These are phyloP conservation scores for Acanthornis magna DNA, from an alignment of 2,797 vertebrate genomes.

Conservation along the genomic window DNA sequence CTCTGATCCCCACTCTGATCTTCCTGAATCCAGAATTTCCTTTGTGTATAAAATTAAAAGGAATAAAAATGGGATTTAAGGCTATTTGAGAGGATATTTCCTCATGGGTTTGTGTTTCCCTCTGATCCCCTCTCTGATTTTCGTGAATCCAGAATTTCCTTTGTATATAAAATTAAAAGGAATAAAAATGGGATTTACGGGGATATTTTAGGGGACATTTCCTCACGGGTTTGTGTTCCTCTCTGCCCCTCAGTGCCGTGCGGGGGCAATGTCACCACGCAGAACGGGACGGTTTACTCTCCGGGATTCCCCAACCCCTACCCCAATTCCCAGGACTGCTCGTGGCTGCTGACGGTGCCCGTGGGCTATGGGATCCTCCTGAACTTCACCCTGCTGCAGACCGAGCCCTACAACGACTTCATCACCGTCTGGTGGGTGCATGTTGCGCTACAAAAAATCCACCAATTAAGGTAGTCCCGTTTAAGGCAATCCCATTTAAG, in stretches of 20 bases:
- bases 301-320: constrained; percentile 95
- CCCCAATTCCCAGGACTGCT: constrained; percentile 91
- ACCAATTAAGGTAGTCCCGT: no score
- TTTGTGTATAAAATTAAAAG: no score
- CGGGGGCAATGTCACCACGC: constrained; percentile 90
- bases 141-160: no score
- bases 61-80: no score
- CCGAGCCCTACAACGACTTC: constrained; percentile 92
- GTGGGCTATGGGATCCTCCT: constrained; percentile 89
- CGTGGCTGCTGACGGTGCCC: constrained; percentile 90
- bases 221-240: not conserved
- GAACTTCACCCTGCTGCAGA: constrained; percentile 93
- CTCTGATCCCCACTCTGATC: not conserved
- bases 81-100: not conserved
- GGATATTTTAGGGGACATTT: not conserved
- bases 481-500: no score
- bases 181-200: no score
- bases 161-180: no score
- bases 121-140: not conserved
- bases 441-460: no score
- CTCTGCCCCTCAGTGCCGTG: constrained; percentile 84
- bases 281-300: constrained; percentile 94
- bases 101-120: not conserved
- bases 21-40: no score
- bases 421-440: constrained; percentile 91